Evolutionary conservation across 2,797 vertebrate species (phyloP).

Genomic region (Enteromius mattozi): DNA sequence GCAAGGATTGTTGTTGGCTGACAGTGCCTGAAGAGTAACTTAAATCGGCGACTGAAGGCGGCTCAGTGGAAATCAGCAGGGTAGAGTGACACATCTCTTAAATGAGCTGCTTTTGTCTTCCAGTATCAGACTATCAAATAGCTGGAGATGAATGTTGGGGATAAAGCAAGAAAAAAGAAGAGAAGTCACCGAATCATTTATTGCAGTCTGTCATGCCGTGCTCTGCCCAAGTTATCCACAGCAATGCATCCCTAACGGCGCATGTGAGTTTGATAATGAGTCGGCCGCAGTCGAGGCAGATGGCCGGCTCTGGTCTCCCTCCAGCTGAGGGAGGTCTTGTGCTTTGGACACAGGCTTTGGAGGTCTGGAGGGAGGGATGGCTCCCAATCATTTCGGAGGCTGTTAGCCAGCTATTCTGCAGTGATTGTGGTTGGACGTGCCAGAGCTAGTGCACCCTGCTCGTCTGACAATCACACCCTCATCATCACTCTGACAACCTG

Average conservation of each 20-base stretch:
- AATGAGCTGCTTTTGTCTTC: constrained; percentile 40
- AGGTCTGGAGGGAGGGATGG: constrained; percentile 20
- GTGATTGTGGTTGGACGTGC: constrained; percentile 43
- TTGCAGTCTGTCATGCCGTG: background rate
- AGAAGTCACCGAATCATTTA: constrained; percentile 20
- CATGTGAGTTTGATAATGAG: background rate
- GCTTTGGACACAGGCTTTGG: constrained; percentile 46
- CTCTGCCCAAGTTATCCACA: background rate
- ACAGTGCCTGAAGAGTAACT: constrained; percentile 38
- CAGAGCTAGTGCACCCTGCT: constrained; percentile 27
- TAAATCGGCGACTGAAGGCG: constrained; percentile 4
- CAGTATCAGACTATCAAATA: constrained; percentile 36
- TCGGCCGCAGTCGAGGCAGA: constrained; percentile 16
- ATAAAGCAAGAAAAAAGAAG: constrained; percentile 11
- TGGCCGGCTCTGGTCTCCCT: constrained; percentile 27
- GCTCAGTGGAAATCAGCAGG: constrained; percentile 41
- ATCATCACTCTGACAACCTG: constrained; percentile 33
- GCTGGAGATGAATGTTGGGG: constrained; percentile 29
- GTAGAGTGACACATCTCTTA: constrained; percentile 40
- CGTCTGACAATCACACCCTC: constrained; percentile 43
- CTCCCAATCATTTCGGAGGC: constrained; percentile 30
- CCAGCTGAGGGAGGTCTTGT: constrained; percentile 26
- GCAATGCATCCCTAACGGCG: background rate
- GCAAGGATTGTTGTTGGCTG: constrained; percentile 11
- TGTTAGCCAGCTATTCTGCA: constrained; percentile 40